Base-by-base conservation (phyloP, 2,113 vertebrate species). In the Oncorhynchus mykiss region DNA sequence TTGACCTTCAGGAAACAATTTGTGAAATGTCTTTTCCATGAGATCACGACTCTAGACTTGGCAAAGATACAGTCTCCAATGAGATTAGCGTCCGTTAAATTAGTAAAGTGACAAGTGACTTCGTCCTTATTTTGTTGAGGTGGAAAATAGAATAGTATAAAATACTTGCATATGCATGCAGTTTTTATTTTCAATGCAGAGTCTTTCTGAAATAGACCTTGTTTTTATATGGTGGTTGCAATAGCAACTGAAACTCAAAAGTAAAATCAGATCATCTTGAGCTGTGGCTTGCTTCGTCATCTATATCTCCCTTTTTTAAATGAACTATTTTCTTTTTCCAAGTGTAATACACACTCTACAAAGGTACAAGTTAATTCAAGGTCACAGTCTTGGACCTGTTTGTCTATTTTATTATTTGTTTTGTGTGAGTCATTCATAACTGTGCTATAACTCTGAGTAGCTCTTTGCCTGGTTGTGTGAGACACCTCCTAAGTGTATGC, bases 1-100 rank as follows among this genome's bases (percentile, higher is more conserved):
- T 81, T 86, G 87, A 89, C 88, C 91, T 92, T 90, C 80, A 87
- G 45, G 74, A 86, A 75, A 31, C 65, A 65, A 54, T 71, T 79
- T 62, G 51, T 29, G 13, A 57, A 66, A 54, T 45, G 39, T 45
- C 9, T 83, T 83, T 76, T 75, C 39, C 77, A 11, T 67, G 69
- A 77, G 29, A 13, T 76, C 65, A 77, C 78, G 77, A 62, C 64
- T 68, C 22, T 39, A 60, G 31, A 76, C 27, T 60, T 31, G 31
- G 16, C 16, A 39, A 12, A 68, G 67, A 13, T 4, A 73, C 70
- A 73, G 70, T 64, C 60, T 74, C 78, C 45, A n/a, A 22, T 75
- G n/a, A 13, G 9, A 7, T 67, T 66, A 66, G 73, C 72, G 9
- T n/a, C 34, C 76, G 16, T 54, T 14, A 70, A 80, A 45, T 45